Evolutionary conservation across 2,888 invertebrate genomes (phyloP).

Genomic region (Steinernema carpocapsae): DNA sequence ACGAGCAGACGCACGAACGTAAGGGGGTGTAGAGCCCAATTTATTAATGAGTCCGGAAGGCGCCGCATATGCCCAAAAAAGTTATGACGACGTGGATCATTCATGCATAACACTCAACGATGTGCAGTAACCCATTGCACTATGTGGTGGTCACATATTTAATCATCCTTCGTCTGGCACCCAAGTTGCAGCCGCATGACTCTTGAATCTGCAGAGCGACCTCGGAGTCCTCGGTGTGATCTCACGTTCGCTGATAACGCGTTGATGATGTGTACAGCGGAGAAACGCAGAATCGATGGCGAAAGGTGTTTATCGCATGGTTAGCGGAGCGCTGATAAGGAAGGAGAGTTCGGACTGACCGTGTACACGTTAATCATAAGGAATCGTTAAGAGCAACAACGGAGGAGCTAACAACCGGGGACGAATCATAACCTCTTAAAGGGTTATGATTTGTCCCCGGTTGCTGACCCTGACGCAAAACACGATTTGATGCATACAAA

Average conservation of each 20-base stretch:
- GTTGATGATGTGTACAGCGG: constrained; percentile 2
- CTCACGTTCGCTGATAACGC: background rate
- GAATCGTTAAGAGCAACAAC: background rate
- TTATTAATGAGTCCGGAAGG: constrained; percentile 23
- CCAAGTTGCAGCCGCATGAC: background rate
- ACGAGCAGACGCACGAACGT: constrained; percentile 6
- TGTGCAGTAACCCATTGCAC: constrained; percentile 16
- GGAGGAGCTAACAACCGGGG: too few relatives aligned
- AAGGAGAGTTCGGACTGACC: constrained; percentile 32
- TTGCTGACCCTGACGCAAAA: too few relatives aligned
- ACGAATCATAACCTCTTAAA: too few relatives aligned
- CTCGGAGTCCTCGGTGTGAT: background rate
- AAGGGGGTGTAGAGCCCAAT: constrained; percentile 21
- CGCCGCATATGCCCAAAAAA: constrained; percentile 14
- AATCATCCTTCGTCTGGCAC: background rate
- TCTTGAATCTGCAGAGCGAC: background rate
- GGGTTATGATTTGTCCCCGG: too few relatives aligned
- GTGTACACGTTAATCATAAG: constrained; percentile 5
- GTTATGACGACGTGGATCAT: constrained; percentile 31
- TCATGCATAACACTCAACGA: constrained; percentile 30
- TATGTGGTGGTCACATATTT: constrained; percentile 33
- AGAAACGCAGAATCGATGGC: background rate
- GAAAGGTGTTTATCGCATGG: constrained; percentile 33
- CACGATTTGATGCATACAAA: too few relatives aligned
- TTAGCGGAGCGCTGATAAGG: constrained; percentile 9